Percentiles rank a stretch among this genome's conserved stretches.
These are phyloP conservation scores for Eolophus roseicapilla DNA, from an alignment of 2,113 vertebrate genomes.

Conservation along the genomic window DNA sequence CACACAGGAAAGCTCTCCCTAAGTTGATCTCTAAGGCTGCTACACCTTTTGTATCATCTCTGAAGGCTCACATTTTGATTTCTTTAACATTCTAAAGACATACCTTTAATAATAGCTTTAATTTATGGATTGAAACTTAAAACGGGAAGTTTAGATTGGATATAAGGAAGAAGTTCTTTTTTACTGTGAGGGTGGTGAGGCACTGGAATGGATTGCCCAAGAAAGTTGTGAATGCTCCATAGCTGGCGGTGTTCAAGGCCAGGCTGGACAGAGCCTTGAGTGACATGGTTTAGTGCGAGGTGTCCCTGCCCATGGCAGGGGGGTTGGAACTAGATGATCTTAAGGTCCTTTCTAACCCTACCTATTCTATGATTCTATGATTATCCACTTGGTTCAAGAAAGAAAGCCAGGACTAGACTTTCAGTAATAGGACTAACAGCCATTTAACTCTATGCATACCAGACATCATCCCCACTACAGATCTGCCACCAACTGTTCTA, in stretches of 20 bases:
- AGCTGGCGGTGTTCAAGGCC: background rate
- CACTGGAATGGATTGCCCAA: background rate
- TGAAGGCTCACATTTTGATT: background rate
- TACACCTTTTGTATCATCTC: background rate
- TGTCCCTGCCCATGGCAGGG: background rate
- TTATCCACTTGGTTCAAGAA: background rate
- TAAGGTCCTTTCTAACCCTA: background rate
- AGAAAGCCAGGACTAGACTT: background rate
- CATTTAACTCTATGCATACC: background rate
- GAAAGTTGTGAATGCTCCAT: background rate
- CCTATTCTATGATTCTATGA: background rate
- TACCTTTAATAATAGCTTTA: background rate
- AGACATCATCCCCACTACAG: background rate
- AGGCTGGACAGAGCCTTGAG: background rate
- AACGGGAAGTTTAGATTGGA: background rate
- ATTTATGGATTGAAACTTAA: background rate
- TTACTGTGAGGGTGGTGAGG: background rate
- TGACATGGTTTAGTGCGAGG: background rate
- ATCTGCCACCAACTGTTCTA: background rate
- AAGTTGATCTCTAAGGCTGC: background rate
- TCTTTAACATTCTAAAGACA: background rate
- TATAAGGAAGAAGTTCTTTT: background rate
- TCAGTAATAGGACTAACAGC: background rate
- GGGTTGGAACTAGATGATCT: background rate
- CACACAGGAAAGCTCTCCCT: background rate